A percentile compares a stretch with the other conserved stretches of the same genome.
Conservation (phyloP, 2,113 vertebrate species). For the Aramus guarauna region DNA sequence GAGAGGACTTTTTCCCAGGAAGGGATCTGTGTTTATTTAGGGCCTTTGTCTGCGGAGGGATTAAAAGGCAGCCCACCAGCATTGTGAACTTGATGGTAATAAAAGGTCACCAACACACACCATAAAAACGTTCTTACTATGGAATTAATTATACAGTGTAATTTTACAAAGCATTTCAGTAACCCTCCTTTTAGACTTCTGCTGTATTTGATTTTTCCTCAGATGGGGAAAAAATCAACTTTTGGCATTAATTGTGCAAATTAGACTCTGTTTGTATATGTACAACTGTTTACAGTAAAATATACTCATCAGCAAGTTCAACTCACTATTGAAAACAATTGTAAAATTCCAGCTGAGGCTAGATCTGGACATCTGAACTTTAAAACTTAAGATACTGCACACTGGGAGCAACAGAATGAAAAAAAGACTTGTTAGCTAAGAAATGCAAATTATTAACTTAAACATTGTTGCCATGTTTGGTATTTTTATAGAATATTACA, state of each 20-base stretch:
- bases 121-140: constrained; percentile 85
- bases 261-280: not conserved
- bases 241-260: not conserved
- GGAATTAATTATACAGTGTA: constrained; percentile 87
- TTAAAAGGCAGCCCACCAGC: constrained; percentile 87
- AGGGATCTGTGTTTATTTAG: constrained; percentile 88
- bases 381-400: not conserved
- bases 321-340: constrained; percentile 11
- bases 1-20: constrained; percentile 86
- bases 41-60: constrained; percentile 85
- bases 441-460: not conserved
- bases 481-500: constrained; percentile 6
- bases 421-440: not conserved
- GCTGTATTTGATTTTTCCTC: constrained; percentile 59
- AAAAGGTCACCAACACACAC: constrained; percentile 83
- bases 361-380: not conserved
- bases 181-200: constrained; percentile 58
- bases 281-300: not conserved
- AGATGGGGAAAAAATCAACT: constrained; percentile 27
- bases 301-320: constrained; percentile 29
- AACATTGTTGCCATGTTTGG: not conserved
- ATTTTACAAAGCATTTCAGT: constrained; percentile 80
- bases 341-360: not conserved
- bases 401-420: not conserved
- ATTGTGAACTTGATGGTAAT: constrained; percentile 85